A percentile compares a stretch with the other conserved stretches of the same genome.
Conservation (phyloP, 1,140 invertebrate genomes). For the Pogonus chalceus region DNA sequence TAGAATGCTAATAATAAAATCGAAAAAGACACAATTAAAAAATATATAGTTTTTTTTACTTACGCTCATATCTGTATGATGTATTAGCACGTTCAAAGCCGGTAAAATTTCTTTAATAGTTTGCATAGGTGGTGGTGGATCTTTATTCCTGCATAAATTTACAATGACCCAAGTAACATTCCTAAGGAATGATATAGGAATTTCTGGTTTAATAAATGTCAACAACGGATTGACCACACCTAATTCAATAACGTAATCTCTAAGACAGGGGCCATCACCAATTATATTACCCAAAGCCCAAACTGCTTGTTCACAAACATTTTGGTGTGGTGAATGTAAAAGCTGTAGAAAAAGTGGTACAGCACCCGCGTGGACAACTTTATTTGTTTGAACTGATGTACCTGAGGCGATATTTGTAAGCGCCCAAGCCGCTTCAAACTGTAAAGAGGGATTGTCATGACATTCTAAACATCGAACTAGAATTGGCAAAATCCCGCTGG, state of each 20-base stretch:
- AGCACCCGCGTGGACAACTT: conserved; percentile 88
- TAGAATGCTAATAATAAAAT: conserved; percentile 4
- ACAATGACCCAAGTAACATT: conserved; percentile 99
- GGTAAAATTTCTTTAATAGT: conserved; percentile 92
- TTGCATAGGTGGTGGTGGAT: conserved; percentile 74
- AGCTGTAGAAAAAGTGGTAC: conserved; percentile 91
- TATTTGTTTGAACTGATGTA: conserved; percentile 89
- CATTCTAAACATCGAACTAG: conserved; percentile 82
- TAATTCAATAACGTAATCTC: conserved; percentile 86
- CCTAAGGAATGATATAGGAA: conserved; percentile 83
- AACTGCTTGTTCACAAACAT: conserved; percentile 97
- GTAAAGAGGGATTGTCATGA: conserved; percentile 81
- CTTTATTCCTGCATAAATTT: conserved; percentile 93
- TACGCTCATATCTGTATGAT: conserved; percentile 92
- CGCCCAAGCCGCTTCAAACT: conserved; percentile 99
- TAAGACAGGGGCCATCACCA: conserved; percentile 80
- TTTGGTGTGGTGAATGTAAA: conserved; percentile 84
- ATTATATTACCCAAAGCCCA: conserved; percentile 96
- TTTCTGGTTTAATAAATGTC: conserved; percentile 85
- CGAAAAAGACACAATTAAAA: conserved; percentile 3
- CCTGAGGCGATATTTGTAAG: conserved; percentile 98
- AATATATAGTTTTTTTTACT: conserved; percentile 35
- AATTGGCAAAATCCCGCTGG: conserved; percentile 86
- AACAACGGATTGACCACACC: conserved; percentile 83
- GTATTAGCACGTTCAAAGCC: conserved; percentile 86